These are phyloP conservation scores for Anabas testudineus DNA, from an alignment of 2,797 vertebrate species.

Conservation along the genomic window DNA sequence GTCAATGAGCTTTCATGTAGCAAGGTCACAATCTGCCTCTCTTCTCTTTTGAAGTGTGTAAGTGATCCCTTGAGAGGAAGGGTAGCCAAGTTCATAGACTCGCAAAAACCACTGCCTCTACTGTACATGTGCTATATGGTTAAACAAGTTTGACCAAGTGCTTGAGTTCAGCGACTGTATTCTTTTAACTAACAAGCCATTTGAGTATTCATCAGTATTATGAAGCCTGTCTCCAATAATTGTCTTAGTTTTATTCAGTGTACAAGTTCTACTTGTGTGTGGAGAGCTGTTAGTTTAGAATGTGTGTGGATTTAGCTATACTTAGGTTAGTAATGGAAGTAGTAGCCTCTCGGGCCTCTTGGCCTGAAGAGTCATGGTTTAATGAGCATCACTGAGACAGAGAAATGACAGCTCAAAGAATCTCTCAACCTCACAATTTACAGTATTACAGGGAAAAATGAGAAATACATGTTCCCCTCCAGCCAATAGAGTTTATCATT, in stretches of 20 bases:
- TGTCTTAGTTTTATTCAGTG: constrained; percentile 64
- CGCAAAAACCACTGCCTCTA: constrained; percentile 45
- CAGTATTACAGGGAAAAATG: constrained; percentile 75
- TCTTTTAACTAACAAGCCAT: constrained; percentile 75
- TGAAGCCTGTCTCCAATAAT: constrained; percentile 67
- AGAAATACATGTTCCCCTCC: constrained; percentile 69
- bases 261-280: constrained; percentile 62
- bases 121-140: constrained; percentile 51
- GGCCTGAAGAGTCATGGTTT: constrained; percentile 82
- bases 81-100: constrained; percentile 62
- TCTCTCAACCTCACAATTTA: constrained; percentile 75
- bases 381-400: constrained; percentile 83
- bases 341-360: constrained; percentile 74
- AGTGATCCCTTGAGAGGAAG: constrained; percentile 78
- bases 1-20: constrained; percentile 79
- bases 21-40: constrained; percentile 77
- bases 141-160: constrained; percentile 61
- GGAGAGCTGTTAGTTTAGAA: constrained; percentile 66
- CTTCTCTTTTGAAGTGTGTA: constrained; percentile 81
- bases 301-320: constrained; percentile 73
- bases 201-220: constrained; percentile 74
- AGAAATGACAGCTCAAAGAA: constrained; percentile 77
- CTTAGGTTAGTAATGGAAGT: constrained; percentile 78
- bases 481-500: constrained; percentile 61
- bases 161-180: constrained; percentile 52